Base-by-base conservation (phyloP, 1,140 invertebrate genomes). In the Papilio polytes region DNA sequence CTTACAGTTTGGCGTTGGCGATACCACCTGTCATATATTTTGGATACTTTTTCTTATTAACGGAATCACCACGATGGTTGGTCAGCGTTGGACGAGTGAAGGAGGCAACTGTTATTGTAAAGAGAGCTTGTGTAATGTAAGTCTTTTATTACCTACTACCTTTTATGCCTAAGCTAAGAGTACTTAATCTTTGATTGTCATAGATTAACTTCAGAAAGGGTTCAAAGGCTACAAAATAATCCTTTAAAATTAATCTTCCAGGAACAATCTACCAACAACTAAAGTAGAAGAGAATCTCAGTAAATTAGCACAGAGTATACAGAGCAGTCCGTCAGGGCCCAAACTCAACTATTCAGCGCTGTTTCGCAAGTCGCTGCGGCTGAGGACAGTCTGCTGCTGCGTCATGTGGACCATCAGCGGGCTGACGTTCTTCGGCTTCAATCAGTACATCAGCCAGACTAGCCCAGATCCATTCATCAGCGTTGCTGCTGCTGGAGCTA, bases 381-480 rank as follows among this genome's bases (percentile, higher is more conserved):
- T 96, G 18, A 98, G 97, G 86, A 98, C 97, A 0, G 86, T 97
- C 3, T 96, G 95, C 81, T 96, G 97, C 83, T 96, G 96, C 81
- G 95, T 96, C 82, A 96, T 97, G 77, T 98, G 97, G 97, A 88
- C 97, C 9, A 96, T 97, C 18, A 96, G 96, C 26, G 97, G 97
- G 1, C 94, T 97, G 82, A 96, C 96, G 13, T 96, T 97, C 88
- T 98, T 96, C 83, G 97, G 97, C 0, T 96, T 97, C 36, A 97
- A 97, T 4, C 97, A 98, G 87, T 97, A 97, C 86, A 96, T 97
- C 80, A 96, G 97, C 0, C 96, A 97, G 85, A 95, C 97, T 18
- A 97, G 96, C 10, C 97, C 96, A 0, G 94, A 98, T 89, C 97
- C 97, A 6, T 98, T 97, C 84, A 20, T 97, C 0, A 97, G 97